Conservation (phyloP, 1,140 invertebrate genomes). For the Belonocnema kinseyi region DNA sequence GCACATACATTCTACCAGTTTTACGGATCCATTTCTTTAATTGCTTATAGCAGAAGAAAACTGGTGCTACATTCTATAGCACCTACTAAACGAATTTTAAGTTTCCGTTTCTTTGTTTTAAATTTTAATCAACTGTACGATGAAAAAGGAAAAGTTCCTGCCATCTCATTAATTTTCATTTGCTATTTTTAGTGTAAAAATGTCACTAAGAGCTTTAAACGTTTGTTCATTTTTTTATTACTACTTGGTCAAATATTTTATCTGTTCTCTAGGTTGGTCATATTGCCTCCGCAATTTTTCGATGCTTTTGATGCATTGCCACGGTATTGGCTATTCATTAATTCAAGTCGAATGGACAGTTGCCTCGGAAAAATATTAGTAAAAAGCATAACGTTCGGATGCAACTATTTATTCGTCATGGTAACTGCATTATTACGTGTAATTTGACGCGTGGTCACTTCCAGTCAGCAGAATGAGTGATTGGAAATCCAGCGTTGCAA, state of each 20-base stretch:
- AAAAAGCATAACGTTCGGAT: slow-evolving; percentile 3
- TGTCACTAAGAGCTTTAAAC: no score
- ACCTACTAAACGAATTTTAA: neutral
- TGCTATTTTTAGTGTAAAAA: no score
- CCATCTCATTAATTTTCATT: no score
- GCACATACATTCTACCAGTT: slow-evolving; percentile 41
- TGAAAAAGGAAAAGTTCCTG: no score
- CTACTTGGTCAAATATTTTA: neutral
- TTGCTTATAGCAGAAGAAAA: slow-evolving; percentile 41
- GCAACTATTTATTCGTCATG: slow-evolving; percentile 3
- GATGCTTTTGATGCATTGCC: slow-evolving; percentile 68
- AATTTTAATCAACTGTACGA: no score
- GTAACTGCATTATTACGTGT: slow-evolving; percentile 1
- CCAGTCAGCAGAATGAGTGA: slow-evolving; percentile 22
- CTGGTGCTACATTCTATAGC: slow-evolving; percentile 6
- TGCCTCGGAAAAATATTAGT: slow-evolving; percentile 46
- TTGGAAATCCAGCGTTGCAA: slow-evolving; percentile 26
- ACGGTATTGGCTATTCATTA: slow-evolving; percentile 71
- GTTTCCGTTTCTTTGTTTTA: neutral
- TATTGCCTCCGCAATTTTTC: slow-evolving; percentile 60
- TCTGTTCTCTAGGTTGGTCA: neutral
- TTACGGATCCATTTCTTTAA: slow-evolving; percentile 60
- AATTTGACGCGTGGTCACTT: slow-evolving; percentile 29
- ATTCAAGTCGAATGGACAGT: slow-evolving; percentile 68
- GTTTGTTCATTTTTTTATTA: no score